Percentiles rank a stretch among this genome's conserved stretches.
Evolutionary conservation across 2,888 invertebrate species (phyloP).

Genomic region (Ectobius pallidus): DNA sequence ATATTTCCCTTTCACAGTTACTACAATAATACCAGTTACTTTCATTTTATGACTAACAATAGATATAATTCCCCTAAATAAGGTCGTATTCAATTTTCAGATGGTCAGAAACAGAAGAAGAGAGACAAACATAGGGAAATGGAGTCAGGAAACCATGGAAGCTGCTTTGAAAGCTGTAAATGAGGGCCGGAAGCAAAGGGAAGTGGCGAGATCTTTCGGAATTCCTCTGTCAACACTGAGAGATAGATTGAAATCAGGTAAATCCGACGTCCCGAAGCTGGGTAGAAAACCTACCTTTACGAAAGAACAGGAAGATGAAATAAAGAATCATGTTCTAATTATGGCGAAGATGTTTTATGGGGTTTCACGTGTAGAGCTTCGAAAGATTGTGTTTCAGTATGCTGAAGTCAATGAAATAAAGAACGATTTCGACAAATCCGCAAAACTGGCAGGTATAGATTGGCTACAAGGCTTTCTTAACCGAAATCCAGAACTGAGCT

Average conservation of each 20-base stretch:
- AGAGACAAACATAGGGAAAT: not conserved
- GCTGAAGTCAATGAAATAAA: conserved; percentile 46
- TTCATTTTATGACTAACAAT: too few species aligned
- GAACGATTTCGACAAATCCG: conserved; percentile 46
- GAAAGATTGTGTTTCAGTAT: conserved; percentile 45
- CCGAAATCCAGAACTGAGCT: conserved; percentile 3
- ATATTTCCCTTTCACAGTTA: too few species aligned
- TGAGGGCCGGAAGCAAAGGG: not conserved
- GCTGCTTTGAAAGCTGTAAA: not conserved
- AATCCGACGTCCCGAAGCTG: not conserved
- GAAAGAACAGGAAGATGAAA: conserved; percentile 45
- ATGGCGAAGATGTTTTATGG: conserved; percentile 46
- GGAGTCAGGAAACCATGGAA: not conserved
- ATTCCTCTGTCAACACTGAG: not conserved
- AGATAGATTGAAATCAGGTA: conserved; percentile 5
- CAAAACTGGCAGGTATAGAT: conserved; percentile 46
- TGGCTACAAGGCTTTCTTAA: conserved; percentile 47
- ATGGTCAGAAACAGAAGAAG: too few species aligned
- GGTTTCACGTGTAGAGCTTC: conserved; percentile 44
- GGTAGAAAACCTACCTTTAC: conserved; percentile 43
- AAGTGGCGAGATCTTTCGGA: too few species aligned
- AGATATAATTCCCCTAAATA: too few species aligned
- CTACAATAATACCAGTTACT: too few species aligned
- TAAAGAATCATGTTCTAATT: conserved; percentile 43
- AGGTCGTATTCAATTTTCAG: too few species aligned